These are phyloP conservation scores for Melolontha melolontha DNA, from an alignment of 2,888 invertebrate genomes.

Conservation along the genomic window DNA sequence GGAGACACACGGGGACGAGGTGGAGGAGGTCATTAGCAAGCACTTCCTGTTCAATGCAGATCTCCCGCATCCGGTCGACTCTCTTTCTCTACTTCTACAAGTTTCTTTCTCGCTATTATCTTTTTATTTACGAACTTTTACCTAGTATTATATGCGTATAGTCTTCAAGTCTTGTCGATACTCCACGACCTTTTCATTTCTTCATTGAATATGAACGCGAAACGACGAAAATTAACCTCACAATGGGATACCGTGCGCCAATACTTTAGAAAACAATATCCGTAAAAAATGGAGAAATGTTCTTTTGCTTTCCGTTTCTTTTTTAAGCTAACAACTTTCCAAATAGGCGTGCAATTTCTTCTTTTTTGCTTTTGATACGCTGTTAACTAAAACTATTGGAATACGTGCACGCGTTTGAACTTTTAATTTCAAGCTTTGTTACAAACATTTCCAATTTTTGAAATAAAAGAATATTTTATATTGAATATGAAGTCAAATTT, in stretches of 20 bases:
- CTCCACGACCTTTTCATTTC: constrained; percentile 3
- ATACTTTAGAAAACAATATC: constrained; percentile 22
- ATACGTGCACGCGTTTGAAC: too few species aligned
- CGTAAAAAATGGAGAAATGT: constrained; percentile 29
- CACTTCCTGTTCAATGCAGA: constrained; percentile 51
- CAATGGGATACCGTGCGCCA: constrained; percentile 22
- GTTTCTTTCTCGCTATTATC: not conserved
- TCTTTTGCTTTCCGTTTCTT: constrained; percentile 15
- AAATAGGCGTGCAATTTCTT: constrained; percentile 22
- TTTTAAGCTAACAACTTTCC: constrained; percentile 1
- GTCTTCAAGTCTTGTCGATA: constrained; percentile 3
- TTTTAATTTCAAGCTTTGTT: too few species aligned
- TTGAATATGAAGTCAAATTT: too few species aligned
- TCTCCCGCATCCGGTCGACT: constrained; percentile 49
- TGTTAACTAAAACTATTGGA: too few species aligned
- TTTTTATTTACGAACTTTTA: constrained; percentile 3
- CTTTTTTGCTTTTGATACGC: not conserved
- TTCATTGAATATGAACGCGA: constrained; percentile 5
- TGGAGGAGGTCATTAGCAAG: constrained; percentile 38
- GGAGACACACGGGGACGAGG: constrained; percentile 14
- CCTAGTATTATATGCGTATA: not conserved
- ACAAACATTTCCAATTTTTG: too few species aligned
- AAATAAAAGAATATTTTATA: too few species aligned
- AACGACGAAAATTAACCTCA: constrained; percentile 26
- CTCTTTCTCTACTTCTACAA: constrained; percentile 28